Conservation (phyloP, 2,113 vertebrate species). For the rat (Rattus norvegicus) region GRCr8 NC_086033.1:14247501-14248000, state of each 20-base stretch:
- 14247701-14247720: not conserved
- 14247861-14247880: not conserved
- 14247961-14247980: not conserved
- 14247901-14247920: not conserved
- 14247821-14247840: not conserved
- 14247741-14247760: not conserved
- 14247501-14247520: not conserved
- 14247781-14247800: not conserved
- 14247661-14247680: not conserved
- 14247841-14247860: not conserved
- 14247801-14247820: not conserved
- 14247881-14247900: not conserved
- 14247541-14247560: not conserved
- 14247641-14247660: not conserved
- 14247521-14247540: not conserved
- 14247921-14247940: not conserved
- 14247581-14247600: not conserved
- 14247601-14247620: not conserved
- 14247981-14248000: not conserved
- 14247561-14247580: too few species aligned
- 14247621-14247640: not conserved
- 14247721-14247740: not conserved
- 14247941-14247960: too few species aligned
- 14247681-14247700: not conserved
- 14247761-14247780: not conserved